phyloP scores from a whole-genome alignment of 2,113 vertebrate genomes.

The Psammodynastes pulverulentus region DNA sequence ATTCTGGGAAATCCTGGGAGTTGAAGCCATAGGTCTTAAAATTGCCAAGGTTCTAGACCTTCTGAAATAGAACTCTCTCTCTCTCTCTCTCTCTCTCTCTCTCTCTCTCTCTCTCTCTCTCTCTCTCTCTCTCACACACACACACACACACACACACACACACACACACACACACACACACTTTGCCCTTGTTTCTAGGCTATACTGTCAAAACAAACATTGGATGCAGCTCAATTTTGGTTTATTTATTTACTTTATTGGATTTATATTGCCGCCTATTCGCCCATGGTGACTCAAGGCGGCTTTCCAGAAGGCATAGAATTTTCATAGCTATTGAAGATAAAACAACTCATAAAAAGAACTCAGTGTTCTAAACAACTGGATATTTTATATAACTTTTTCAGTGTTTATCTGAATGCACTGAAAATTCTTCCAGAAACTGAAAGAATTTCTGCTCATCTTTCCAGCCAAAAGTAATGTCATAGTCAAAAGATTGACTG shows the following conservation, averaged over 20 bases:
- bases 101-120: no score
- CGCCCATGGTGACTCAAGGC: no score
- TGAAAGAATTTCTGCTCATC: neutral
- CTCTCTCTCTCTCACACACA: no score
- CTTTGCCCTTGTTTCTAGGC: neutral
- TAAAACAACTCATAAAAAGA: constrained; percentile 27
- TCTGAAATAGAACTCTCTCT: no score
- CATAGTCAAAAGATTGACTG: neutral
- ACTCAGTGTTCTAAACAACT: neutral
- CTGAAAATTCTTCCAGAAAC: neutral
- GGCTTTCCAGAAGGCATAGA: neutral
- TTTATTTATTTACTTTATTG: no score
- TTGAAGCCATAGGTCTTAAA: no score
- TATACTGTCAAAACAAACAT: neutral
- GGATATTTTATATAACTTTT: neutral
- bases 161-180: neutral
- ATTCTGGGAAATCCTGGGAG: no score
- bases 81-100: no score
- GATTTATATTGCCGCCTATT: no score
- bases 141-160: neutral
- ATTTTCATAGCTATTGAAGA: neutral
- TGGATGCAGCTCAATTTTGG: neutral
- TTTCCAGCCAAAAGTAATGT: neutral
- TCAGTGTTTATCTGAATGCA: neutral
- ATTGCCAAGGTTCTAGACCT: no score